These are phyloP conservation scores for Diaperis boleti DNA, from an alignment of 2,888 invertebrate species.

Conservation along the genomic window DNA sequence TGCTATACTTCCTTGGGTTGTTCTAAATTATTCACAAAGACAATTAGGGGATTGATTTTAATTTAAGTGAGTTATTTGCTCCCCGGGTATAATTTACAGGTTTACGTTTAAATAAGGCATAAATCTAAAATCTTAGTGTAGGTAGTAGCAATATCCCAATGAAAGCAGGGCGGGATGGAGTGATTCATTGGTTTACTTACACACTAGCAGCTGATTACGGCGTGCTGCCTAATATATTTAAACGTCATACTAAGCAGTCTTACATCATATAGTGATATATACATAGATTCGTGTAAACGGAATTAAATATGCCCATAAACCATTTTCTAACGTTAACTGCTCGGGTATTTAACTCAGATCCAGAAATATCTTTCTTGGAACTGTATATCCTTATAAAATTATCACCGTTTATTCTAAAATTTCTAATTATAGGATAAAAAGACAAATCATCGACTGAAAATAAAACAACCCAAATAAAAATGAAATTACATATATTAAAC, in stretches of 20 bases:
- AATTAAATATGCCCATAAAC: neutral
- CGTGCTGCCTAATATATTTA: constrained; percentile 14
- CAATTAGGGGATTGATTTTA: constrained; percentile 39
- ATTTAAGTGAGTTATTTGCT: constrained; percentile 38
- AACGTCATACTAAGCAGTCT: constrained; percentile 4
- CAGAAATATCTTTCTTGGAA: too few species aligned
- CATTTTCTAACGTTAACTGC: too few species aligned
- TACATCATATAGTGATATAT: neutral
- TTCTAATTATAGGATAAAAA: too few species aligned
- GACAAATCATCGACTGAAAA: too few species aligned
- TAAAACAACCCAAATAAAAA: too few species aligned
- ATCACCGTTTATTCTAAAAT: too few species aligned
- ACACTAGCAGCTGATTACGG: constrained; percentile 22
- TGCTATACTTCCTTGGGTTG: constrained; percentile 8
- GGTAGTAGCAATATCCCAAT: constrained; percentile 54
- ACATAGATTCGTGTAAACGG: neutral
- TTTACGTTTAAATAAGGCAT: constrained; percentile 55
- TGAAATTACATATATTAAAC: too few species aligned
- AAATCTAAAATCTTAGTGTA: constrained; percentile 53
- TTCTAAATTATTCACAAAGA: constrained; percentile 28
- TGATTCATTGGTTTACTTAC: constrained; percentile 58
- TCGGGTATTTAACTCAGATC: too few species aligned
- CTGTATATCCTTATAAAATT: too few species aligned
- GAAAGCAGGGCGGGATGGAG: constrained; percentile 53
- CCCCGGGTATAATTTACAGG: constrained; percentile 46